Conservation (phyloP, 2,797 vertebrate species). For the Takifugu ocellatus region DNA sequence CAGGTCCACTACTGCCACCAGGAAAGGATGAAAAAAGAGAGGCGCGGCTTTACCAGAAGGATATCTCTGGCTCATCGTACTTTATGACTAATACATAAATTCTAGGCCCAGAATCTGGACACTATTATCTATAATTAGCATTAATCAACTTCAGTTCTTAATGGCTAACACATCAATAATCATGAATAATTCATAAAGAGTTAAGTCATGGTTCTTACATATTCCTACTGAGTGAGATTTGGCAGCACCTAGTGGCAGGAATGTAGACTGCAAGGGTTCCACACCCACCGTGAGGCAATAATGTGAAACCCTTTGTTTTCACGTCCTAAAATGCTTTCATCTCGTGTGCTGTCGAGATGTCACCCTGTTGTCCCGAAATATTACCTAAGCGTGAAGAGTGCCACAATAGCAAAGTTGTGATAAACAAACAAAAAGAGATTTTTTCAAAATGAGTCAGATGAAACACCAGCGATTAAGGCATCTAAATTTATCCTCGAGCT, state of each 20-base stretch:
- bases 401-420: neutral
- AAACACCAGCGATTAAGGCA: constrained; percentile 9
- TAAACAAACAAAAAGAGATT: too few relatives aligned
- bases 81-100: constrained; percentile 1
- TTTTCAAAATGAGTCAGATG: constrained; percentile 3
- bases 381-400: too few relatives aligned
- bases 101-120: neutral
- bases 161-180: too few relatives aligned
- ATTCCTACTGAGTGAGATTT: too few relatives aligned
- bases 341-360: too few relatives aligned
- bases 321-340: too few relatives aligned
- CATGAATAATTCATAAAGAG: neutral
- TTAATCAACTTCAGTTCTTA: neutral
- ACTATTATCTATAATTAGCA: neutral
- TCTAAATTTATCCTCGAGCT: constrained; percentile 10
- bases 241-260: too few relatives aligned
- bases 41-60: constrained; percentile 2
- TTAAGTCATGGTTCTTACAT: neutral
- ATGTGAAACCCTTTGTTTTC: too few relatives aligned
- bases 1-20: constrained; percentile 27
- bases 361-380: too few relatives aligned
- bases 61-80: neutral
- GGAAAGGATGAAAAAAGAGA: constrained; percentile 7
- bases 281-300: too few relatives aligned
- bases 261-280: too few relatives aligned